Conservation (phyloP, 2,797 vertebrate species). For the Paramormyrops hopkinsi region DNA sequence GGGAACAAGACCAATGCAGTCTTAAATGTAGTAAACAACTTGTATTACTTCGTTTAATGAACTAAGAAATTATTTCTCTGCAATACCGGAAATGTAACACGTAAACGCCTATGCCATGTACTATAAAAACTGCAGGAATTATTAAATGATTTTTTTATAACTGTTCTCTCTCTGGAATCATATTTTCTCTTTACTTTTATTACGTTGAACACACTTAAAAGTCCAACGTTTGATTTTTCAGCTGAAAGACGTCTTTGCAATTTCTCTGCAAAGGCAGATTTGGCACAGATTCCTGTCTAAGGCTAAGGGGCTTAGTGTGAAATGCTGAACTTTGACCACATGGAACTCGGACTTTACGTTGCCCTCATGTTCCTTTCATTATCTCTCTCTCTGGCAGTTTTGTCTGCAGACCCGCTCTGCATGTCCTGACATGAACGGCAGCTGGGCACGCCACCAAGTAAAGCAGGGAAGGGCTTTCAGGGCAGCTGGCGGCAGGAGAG, state of each 20-base stretch:
- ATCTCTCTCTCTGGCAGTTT: neutral
- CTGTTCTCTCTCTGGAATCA: neutral
- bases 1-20: neutral
- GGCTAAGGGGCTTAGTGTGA: slow-evolving; percentile 11
- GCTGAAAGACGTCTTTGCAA: slow-evolving; percentile 16
- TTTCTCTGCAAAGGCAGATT: slow-evolving; percentile 18
- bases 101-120: neutral
- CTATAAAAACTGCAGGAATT: neutral
- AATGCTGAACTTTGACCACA: slow-evolving; percentile 56
- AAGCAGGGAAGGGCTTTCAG: slow-evolving; percentile 51
- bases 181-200: neutral
- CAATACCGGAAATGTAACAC: neutral
- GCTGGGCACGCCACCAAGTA: slow-evolving; percentile 46
- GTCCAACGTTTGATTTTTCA: neutral
- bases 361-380: slow-evolving; percentile 2
- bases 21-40: neutral
- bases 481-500: slow-evolving; percentile 44
- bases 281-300: neutral
- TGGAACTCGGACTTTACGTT: slow-evolving; percentile 42
- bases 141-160: neutral
- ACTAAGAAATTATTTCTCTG: neutral
- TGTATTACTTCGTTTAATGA: neutral
- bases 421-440: slow-evolving; percentile 58
- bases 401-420: slow-evolving; percentile 34
- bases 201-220: neutral